Conservation (phyloP, 2,888 invertebrate species). For the Artemia sinica region DNA sequence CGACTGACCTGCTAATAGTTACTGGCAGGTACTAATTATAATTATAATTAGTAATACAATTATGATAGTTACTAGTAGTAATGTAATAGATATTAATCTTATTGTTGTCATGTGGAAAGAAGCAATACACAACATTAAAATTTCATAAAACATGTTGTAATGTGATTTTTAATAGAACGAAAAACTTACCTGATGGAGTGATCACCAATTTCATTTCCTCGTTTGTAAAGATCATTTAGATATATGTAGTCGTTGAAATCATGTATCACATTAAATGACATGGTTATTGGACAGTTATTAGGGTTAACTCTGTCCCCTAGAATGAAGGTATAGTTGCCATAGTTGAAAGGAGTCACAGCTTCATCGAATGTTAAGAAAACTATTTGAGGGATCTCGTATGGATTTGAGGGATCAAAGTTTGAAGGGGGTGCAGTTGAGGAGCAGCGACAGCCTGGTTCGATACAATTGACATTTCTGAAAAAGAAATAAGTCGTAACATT, state of each 20-base stretch:
- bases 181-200: constrained; percentile 40
- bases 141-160: no score
- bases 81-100: no score
- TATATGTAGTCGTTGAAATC: constrained; percentile 50
- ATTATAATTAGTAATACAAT: no score
- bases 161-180: not conserved
- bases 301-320: constrained; percentile 41
- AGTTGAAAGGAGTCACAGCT: constrained; percentile 41
- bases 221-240: constrained; percentile 41
- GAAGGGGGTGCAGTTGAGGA: constrained; percentile 37
- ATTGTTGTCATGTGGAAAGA: no score
- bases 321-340: constrained; percentile 38
- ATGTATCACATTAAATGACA: constrained; percentile 53
- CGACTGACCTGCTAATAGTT: no score
- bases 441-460: constrained; percentile 40
- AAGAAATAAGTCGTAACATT: no score
- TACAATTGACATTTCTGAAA: constrained; percentile 31
- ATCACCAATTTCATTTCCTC: constrained; percentile 48
- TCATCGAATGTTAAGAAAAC: constrained; percentile 50
- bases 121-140: no score
- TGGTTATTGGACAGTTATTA: constrained; percentile 43
- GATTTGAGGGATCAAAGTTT: constrained; percentile 32
- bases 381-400: constrained; percentile 37
- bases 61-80: no score
- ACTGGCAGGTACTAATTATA: no score